Evolutionary conservation across 37 sponge, comb jelly and placozoan species (phyloP).

Genomic region (Beroe forskalii): DNA sequence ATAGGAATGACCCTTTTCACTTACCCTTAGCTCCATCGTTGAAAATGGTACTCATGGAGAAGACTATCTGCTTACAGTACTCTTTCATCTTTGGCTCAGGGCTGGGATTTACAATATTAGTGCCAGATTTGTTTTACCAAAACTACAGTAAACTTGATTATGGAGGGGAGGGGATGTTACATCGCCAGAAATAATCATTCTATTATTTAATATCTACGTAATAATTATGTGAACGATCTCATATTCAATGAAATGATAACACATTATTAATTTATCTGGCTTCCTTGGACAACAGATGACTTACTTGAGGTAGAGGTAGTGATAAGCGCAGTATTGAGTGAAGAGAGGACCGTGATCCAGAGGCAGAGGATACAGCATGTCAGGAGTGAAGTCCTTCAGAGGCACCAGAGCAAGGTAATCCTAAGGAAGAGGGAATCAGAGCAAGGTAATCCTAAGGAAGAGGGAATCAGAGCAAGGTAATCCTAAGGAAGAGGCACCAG

Average conservation of each 20-base stretch:
- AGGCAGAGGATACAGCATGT: conserved; percentile 31
- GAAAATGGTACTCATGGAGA: conserved; percentile 31
- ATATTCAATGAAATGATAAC: too few relatives aligned
- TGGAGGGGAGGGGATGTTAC: background rate
- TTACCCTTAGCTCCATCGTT: conserved; percentile 17
- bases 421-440: too few relatives aligned
- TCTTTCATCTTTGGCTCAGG: background rate
- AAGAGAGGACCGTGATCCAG: conserved; percentile 42
- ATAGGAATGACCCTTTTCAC: too few relatives aligned
- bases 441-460: too few relatives aligned
- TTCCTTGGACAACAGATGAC: too few relatives aligned
- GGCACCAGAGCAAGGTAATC: conserved; percentile 44
- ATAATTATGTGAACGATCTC: background rate
- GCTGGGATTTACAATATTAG: background rate
- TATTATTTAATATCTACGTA: background rate
- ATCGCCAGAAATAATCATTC: background rate
- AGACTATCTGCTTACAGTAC: conserved; percentile 1
- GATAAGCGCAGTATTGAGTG: conserved; percentile 45
- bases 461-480: too few relatives aligned
- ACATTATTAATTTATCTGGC: background rate
- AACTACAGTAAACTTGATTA: too few relatives aligned
- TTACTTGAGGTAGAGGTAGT: conserved; percentile 28
- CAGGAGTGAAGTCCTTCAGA: background rate
- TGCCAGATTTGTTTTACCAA: background rate
- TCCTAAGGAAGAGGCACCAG: too few relatives aligned